Base-by-base conservation (phyloP, 2,113 vertebrate species). In the Periophthalmodon schlosseri region DNA sequence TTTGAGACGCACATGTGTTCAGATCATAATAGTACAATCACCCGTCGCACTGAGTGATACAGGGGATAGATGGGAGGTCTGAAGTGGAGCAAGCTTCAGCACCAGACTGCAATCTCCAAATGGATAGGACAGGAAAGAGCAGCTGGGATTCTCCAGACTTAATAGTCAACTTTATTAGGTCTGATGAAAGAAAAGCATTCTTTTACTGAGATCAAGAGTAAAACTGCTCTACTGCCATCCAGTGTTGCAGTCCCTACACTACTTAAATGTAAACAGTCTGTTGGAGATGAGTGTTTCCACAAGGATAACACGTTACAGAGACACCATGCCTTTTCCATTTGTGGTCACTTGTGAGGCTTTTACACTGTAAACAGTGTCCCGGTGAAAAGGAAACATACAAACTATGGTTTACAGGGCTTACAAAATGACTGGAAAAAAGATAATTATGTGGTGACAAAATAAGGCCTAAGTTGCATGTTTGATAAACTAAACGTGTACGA, bases 221-320 rank as follows among this genome's bases (percentile, higher is more conserved):
- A 82, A 90, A 73, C 81, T 81, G 56, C 88, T 80, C 79, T 83
- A 84, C 85, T 91, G 92, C 91, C 93, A 88, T 81, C 93, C 88
- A 79, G 89, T 92, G 94, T 72, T 77, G 5, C 52, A 23, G 2
- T 18, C 11, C 1, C 4, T 61, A 63, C 11, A 87, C 76, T 85
- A 61, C 85, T 24, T 68, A 18, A 14, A 68, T 28, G 28, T 63
- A 65, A 78, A 73, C 72, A 69, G 86, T 77, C 80, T 74, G 85
- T 75, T 72, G 61, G 78, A 72, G 73, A 80, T 5, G 52, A 21
- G 21, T 69, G 77, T 82, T 76, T 86, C 78, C 84, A 84, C 78
- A 74, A 91, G 83, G 85, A 79, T 78, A 89, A 90, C 65, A 84
- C 84, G 84, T 87, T 86, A 84, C 85, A 87, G 79, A 72, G 70